Conservation (phyloP, 2,888 invertebrate species). For the Andricus quercusramuli region DNA sequence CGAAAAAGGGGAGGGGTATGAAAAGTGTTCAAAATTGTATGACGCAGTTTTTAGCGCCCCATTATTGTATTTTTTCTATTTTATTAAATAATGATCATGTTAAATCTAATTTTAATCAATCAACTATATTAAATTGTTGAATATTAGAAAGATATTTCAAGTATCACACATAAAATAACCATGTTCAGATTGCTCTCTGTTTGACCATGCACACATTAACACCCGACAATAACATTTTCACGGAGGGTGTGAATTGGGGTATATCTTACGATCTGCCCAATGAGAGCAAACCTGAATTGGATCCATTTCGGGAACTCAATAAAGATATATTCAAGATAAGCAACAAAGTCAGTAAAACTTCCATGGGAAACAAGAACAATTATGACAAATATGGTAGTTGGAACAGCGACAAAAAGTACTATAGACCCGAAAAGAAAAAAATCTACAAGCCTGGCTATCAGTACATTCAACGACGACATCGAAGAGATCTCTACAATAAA, state of each 20-base stretch:
- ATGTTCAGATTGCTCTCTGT: constrained; percentile 80
- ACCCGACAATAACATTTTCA: constrained; percentile 79
- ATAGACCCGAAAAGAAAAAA: constrained; percentile 61
- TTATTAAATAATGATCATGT: no score
- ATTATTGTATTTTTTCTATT: no score
- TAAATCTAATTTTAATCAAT: no score
- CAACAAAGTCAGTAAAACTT: constrained; percentile 51
- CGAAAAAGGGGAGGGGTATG: no score
- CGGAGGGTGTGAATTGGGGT: constrained; percentile 86
- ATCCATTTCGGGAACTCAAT: constrained; percentile 70
- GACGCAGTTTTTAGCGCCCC: no score
- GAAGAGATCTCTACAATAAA: constrained; percentile 85
- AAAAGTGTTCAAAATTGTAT: no score
- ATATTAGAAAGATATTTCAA: background rate
- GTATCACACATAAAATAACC: constrained; percentile 1
- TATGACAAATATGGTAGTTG: constrained; percentile 51
- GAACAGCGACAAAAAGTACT: constrained; percentile 60
- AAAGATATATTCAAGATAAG: constrained; percentile 65
- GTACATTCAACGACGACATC: constrained; percentile 81
- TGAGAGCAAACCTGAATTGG: constrained; percentile 74
- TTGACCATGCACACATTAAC: constrained; percentile 80
- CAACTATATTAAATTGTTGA: background rate
- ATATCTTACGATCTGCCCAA: constrained; percentile 82
- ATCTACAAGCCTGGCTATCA: constrained; percentile 69
- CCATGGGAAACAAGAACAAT: constrained; percentile 44